Conservation (phyloP, 2,888 invertebrate species). For the Athalia circularis region DNA sequence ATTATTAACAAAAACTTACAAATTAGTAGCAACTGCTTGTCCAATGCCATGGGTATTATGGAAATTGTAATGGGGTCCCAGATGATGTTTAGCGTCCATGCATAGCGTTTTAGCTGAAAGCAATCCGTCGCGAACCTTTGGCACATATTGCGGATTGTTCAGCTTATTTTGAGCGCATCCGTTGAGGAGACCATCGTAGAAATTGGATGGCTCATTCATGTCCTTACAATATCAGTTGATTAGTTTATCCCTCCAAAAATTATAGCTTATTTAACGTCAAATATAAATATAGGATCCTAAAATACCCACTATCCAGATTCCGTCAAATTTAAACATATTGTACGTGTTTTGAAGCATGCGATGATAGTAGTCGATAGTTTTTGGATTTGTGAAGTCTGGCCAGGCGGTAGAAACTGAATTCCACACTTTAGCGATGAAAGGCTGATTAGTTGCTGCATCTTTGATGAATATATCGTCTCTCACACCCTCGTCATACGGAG, state of each 20-base stretch:
- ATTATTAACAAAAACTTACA: conserved; percentile 75
- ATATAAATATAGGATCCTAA: background rate
- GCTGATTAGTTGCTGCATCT: conserved; percentile 78
- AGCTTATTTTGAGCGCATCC: conserved; percentile 77
- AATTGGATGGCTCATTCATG: conserved; percentile 94
- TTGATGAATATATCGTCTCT: conserved; percentile 85
- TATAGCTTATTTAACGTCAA: background rate
- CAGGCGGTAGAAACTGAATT: conserved; percentile 83
- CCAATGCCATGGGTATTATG: conserved; percentile 87
- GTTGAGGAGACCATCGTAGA: conserved; percentile 79
- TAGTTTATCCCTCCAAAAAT: background rate
- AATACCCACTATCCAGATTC: conserved; percentile 87
- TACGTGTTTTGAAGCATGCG: conserved; percentile 82
- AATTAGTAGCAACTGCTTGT: conserved; percentile 85
- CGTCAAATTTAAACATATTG: conserved; percentile 82
- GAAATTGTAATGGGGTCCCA: conserved; percentile 83
- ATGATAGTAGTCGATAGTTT: conserved; percentile 83
- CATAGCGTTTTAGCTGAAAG: conserved; percentile 85
- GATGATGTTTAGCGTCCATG: conserved; percentile 84
- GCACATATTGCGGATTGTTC: conserved; percentile 84
- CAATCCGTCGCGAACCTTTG: conserved; percentile 77
- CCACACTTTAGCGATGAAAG: conserved; percentile 88
- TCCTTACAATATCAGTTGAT: conserved; percentile 75
- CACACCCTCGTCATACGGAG: conserved; percentile 85
- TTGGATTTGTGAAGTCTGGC: conserved; percentile 89